Base-by-base conservation (phyloP, 2,797 vertebrate species). In the Sebastes trivittatus region DNA sequence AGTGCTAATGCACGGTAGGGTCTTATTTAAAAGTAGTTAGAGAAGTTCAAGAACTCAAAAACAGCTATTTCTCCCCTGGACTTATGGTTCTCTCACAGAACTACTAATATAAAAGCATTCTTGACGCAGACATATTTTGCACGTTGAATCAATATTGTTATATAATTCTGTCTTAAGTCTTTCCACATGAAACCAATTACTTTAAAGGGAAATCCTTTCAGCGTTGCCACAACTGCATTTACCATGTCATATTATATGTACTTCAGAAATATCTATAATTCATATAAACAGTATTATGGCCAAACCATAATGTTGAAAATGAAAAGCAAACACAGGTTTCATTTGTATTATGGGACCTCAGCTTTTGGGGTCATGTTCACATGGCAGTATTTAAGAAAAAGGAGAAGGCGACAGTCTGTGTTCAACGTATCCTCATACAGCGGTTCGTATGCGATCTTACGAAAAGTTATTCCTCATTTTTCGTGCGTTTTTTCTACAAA, bases 371-470 rank as follows among this genome's bases (percentile, higher is more conserved):
- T 66, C 8, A n/a, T n/a, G n/a, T 30, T 22, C 54, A 63, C 49
- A 20, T 10, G 61, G 22, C 5, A 55, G 25, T 20, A 29, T 10
- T 62, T 2, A 20, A 16, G 7, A n/a, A 68, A 60, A 46, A 10
- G 11, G 0, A 59, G 63, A 58, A 36, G 7, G 14, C 20, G 20
- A 18, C 46, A 52, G 46, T 52, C 20, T n/a, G 20, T 3, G 42
- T 18, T 49, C 42, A 49, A 49, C 18, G 18, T 49, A 8, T 49
- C 46, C 46, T 49, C 46, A 49, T 49, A 49, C 46, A 49, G 0
- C 16, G 14, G 42, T 46, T 0, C 16, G 1, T 46, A 13, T 0
- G 36, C 0, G 0, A 38, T 38, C 36, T 38, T 0, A 0, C 36
- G 16, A 46, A 46, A 7, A 46, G 3, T 46, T 46, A 18, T 46